Percentiles rank a stretch among this genome's conserved stretches.
These are phyloP conservation scores for Amorpha juglandis DNA, from an alignment of 2,888 invertebrate genomes.

Conservation along the genomic window DNA sequence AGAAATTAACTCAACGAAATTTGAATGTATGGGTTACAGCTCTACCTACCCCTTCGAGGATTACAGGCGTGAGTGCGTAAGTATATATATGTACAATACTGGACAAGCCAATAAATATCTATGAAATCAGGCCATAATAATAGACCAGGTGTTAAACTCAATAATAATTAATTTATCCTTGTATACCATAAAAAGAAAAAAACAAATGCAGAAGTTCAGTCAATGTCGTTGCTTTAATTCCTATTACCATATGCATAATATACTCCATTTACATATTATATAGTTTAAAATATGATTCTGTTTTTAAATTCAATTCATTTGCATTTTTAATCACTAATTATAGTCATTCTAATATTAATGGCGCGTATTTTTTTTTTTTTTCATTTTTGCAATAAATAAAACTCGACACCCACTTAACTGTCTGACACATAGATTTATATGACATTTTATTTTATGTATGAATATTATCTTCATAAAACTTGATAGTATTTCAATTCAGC, in stretches of 20 bases:
- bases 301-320: slow-evolving; percentile 1
- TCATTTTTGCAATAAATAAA: not conserved
- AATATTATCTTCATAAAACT: not conserved
- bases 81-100: too few species aligned
- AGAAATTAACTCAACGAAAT: too few species aligned
- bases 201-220: too few species aligned
- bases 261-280: slow-evolving; percentile 3
- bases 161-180: not conserved
- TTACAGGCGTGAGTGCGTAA: too few species aligned
- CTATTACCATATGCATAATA: slow-evolving; percentile 1
- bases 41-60: too few species aligned
- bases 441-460: too few species aligned
- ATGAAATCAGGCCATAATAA: not conserved
- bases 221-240: not conserved
- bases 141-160: not conserved
- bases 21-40: too few species aligned
- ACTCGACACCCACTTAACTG: not conserved
- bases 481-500: not conserved
- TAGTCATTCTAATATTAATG: slow-evolving; percentile 4
- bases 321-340: slow-evolving; percentile 4
- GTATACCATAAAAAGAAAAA: not conserved
- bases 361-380: too few species aligned
- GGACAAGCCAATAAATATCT: not conserved
- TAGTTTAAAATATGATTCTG: not conserved
- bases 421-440: not conserved